These are phyloP conservation scores for Nezara viridula DNA, from an alignment of 2,888 invertebrate genomes.

Conservation along the genomic window DNA sequence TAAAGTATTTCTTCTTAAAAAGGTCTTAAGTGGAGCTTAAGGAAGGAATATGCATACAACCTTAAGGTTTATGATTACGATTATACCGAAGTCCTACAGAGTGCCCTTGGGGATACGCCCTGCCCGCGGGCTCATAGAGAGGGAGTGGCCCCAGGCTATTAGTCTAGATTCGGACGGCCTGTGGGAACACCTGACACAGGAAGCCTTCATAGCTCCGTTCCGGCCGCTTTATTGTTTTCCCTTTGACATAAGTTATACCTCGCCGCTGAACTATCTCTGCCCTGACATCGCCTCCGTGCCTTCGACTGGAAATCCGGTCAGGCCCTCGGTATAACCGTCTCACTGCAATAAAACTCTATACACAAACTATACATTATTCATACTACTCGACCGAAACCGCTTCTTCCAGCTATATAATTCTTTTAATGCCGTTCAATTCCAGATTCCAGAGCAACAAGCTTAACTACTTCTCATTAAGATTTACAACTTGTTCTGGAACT, in stretches of 20 bases:
- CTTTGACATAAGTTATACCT: constrained; percentile 58
- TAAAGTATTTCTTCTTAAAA: too few relatives aligned
- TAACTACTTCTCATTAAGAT: background rate
- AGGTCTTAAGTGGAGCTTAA: too few relatives aligned
- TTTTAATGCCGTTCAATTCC: background rate
- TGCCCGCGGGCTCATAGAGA: too few relatives aligned
- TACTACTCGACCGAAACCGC: background rate
- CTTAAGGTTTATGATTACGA: too few relatives aligned
- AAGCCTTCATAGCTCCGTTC: constrained; percentile 55
- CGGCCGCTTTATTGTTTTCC: constrained; percentile 53
- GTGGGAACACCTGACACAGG: constrained; percentile 57
- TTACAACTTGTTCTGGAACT: background rate
- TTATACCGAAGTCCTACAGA: background rate
- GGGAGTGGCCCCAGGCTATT: constrained; percentile 20
- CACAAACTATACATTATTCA: constrained; percentile 27
- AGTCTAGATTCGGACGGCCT: constrained; percentile 45
- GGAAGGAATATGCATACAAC: too few relatives aligned
- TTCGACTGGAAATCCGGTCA: constrained; percentile 51
- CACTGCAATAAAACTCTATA: constrained; percentile 45
- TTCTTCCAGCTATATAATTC: background rate
- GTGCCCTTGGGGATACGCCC: too few relatives aligned
- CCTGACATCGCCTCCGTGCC: constrained; percentile 50
- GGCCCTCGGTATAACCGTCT: constrained; percentile 29
- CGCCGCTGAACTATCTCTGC: constrained; percentile 12
- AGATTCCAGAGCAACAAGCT: background rate